Evolutionary conservation across 37 sponge, comb jelly and placozoan genomes (phyloP).

Genomic region (Diacarnus erythraeanus): DNA sequence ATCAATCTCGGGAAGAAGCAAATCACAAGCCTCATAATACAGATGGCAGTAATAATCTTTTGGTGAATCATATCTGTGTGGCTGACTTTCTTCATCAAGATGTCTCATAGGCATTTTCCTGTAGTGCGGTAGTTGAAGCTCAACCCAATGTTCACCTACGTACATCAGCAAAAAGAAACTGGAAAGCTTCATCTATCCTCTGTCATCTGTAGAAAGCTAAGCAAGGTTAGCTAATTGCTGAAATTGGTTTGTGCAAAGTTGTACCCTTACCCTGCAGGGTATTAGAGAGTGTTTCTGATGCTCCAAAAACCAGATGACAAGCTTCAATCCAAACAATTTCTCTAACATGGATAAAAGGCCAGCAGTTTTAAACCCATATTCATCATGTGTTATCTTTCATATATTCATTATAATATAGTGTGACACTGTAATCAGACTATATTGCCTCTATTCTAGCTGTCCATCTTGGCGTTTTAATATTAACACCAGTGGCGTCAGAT

Average conservation of each 20-base stretch:
- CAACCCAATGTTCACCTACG: constrained; percentile 9
- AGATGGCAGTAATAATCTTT: constrained; percentile 1
- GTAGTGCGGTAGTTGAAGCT: background rate
- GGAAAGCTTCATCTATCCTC: constrained; percentile 25
- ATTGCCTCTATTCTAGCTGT: no score
- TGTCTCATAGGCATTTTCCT: constrained; percentile 28
- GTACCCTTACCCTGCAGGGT: constrained; percentile 40
- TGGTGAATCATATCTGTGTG: constrained; percentile 29
- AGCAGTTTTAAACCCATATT: constrained; percentile 13
- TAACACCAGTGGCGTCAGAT: no score
- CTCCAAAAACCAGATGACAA: constrained; percentile 28
- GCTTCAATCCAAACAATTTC: constrained; percentile 31
- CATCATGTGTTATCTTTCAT: constrained; percentile 51
- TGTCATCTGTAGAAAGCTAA: constrained; percentile 13
- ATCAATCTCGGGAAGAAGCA: constrained; percentile 15
- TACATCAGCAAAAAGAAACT: constrained; percentile 9
- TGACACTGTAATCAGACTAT: constrained; percentile 46
- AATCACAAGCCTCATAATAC: constrained; percentile 38
- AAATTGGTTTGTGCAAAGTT: constrained; percentile 34
- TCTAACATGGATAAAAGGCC: constrained; percentile 9
- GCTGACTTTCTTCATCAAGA: constrained; percentile 11
- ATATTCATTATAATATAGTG: constrained; percentile 40
- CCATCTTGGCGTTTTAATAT: no score
- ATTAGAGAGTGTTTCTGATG: constrained; percentile 37
- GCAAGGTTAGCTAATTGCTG: constrained; percentile 9